Evolutionary conservation across 2,888 invertebrate species (phyloP).

Genomic region (Bellardia bayeri): DNA sequence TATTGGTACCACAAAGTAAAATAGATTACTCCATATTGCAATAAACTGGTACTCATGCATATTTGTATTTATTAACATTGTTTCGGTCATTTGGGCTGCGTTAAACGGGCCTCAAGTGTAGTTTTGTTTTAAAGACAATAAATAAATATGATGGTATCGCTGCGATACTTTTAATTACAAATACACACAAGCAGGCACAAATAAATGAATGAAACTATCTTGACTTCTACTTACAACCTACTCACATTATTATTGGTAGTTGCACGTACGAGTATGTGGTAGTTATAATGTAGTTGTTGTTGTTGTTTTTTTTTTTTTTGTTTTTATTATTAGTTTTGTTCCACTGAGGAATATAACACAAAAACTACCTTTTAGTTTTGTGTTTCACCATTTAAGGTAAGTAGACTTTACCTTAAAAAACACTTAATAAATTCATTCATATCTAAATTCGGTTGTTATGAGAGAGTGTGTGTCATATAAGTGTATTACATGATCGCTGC

Average conservation of each 20-base stretch:
- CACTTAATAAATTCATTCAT: constrained; percentile 55
- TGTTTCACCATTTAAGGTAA: constrained; percentile 71
- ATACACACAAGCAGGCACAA: not conserved
- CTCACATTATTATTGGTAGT: constrained; percentile 65
- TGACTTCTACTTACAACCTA: constrained; percentile 54
- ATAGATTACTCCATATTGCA: too few relatives aligned
- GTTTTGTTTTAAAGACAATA: constrained; percentile 26
- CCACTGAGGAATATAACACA: constrained; percentile 47
- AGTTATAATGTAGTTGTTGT: constrained; percentile 53
- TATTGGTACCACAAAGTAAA: too few relatives aligned
- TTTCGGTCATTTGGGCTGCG: not conserved
- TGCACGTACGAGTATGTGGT: constrained; percentile 40
- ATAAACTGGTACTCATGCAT: not conserved
- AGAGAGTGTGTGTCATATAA: constrained; percentile 31
- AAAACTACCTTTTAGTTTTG: constrained; percentile 59
- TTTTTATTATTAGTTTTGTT: constrained; percentile 41
- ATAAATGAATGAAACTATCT: constrained; percentile 40
- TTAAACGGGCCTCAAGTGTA: constrained; percentile 18
- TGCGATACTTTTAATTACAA: constrained; percentile 66
- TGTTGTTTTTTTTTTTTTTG: constrained; percentile 38
- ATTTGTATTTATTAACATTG: not conserved
- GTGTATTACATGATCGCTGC: constrained; percentile 29
- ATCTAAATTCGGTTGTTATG: constrained; percentile 38
- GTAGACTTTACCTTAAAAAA: constrained; percentile 59
- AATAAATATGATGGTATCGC: constrained; percentile 50